phyloP scores from a whole-genome alignment of 2,113 vertebrate genomes.

The Scalopus aquaticus region DNA sequence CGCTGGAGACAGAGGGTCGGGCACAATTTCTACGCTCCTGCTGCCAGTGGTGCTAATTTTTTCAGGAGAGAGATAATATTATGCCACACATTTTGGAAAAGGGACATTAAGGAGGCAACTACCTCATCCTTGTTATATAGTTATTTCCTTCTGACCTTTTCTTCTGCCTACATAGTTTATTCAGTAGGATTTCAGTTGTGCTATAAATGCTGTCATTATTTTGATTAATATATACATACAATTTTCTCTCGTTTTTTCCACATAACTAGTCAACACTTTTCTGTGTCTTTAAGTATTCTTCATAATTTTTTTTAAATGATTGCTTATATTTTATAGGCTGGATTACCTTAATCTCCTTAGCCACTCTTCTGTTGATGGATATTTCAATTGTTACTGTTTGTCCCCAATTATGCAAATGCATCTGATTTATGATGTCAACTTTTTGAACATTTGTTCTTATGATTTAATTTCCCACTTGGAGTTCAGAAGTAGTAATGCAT shows the following conservation, averaged over 20 bases:
- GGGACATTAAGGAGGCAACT: background rate
- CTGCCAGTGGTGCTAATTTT: background rate
- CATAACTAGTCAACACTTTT: background rate
- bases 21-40: background rate
- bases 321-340: background rate
- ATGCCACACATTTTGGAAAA: background rate
- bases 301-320: background rate
- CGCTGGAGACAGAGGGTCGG: background rate
- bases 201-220: background rate
- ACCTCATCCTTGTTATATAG: background rate
- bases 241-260: background rate
- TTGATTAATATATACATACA: background rate
- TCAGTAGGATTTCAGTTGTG: background rate
- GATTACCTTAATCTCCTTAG: background rate
- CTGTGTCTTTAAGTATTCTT: conserved; percentile 1
- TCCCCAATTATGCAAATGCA: background rate
- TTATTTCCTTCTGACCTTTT: background rate
- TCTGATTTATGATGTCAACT: background rate
- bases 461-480: background rate
- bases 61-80: background rate
- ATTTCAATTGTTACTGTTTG: background rate
- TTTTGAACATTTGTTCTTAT: background rate
- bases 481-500: background rate
- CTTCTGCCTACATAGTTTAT: background rate
- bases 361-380: background rate